Conservation (phyloP, 2,888 invertebrate species). For the Odontocerum albicorne region DNA sequence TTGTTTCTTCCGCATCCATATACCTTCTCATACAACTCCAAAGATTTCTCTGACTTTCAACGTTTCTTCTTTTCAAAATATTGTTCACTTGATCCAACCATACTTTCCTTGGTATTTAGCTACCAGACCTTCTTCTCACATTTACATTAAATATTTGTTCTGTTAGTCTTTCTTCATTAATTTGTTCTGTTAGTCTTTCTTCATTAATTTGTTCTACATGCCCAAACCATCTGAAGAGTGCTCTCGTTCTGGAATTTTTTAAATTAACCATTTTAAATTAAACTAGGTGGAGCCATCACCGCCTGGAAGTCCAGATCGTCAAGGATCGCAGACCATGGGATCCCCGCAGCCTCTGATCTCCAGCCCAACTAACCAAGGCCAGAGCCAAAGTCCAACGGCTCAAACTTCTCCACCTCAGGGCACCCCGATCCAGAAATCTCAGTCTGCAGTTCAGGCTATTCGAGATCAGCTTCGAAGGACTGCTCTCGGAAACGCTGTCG, state of each 20-base stretch:
- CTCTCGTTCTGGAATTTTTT: not conserved
- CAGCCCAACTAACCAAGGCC: not conserved
- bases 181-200: too few relatives aligned
- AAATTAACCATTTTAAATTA: not conserved
- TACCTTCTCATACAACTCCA: too few relatives aligned
- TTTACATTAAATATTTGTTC: too few relatives aligned
- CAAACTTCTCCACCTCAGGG: conserved; percentile 43
- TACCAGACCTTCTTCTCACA: too few relatives aligned
- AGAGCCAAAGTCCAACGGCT: conserved; percentile 29
- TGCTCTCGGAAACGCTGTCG: conserved; percentile 47
- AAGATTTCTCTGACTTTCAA: too few relatives aligned
- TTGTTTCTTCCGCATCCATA: too few relatives aligned
- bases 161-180: too few relatives aligned
- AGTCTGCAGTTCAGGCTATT: conserved; percentile 62
- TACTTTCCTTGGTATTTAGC: too few relatives aligned
- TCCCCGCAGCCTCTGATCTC: not conserved
- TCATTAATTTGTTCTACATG: too few relatives aligned
- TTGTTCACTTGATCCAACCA: too few relatives aligned
- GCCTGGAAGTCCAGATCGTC: conserved; percentile 4
- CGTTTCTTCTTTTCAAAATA: too few relatives aligned
- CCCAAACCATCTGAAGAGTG: too few relatives aligned
- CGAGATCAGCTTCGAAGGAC: conserved; percentile 65
- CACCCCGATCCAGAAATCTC: conserved; percentile 57
- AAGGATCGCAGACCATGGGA: not conserved
- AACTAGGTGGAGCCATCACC: conserved; percentile 17